Conservation (phyloP, 2,113 vertebrate species). For the Pelecanus crispus region DNA sequence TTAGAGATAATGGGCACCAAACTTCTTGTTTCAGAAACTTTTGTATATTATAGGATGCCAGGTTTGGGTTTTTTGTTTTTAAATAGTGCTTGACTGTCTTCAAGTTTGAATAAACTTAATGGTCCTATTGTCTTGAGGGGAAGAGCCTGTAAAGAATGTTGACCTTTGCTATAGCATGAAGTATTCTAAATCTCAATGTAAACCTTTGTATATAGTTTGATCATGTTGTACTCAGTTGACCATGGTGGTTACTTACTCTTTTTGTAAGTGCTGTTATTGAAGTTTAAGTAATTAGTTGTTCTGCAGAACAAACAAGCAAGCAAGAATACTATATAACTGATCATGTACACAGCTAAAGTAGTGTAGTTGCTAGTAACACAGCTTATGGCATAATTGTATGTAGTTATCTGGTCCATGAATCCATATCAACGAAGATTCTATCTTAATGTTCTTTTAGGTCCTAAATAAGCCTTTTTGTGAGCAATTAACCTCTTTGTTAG, state of each 20-base stretch:
- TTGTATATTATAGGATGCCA: not conserved
- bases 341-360: not conserved
- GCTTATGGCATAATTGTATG: not conserved
- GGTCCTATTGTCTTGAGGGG: not conserved
- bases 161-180: not conserved
- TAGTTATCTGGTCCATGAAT: not conserved
- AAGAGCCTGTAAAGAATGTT: not conserved
- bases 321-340: not conserved
- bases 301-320: not conserved
- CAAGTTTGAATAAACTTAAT: not conserved
- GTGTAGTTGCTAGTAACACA: not conserved
- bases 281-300: not conserved
- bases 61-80: not conserved
- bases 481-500: not conserved
- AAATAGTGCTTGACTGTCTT: not conserved
- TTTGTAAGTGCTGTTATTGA: not conserved
- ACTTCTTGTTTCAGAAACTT: not conserved
- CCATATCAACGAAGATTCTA: not conserved
- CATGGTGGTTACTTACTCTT: not conserved
- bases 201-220: not conserved
- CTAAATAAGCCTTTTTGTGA: not conserved
- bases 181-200: not conserved
- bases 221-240: not conserved
- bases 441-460: not conserved
- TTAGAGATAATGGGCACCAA: not conserved